Evolutionary conservation across 2,888 invertebrate species (phyloP).

Genomic region (Pocota personata): DNA sequence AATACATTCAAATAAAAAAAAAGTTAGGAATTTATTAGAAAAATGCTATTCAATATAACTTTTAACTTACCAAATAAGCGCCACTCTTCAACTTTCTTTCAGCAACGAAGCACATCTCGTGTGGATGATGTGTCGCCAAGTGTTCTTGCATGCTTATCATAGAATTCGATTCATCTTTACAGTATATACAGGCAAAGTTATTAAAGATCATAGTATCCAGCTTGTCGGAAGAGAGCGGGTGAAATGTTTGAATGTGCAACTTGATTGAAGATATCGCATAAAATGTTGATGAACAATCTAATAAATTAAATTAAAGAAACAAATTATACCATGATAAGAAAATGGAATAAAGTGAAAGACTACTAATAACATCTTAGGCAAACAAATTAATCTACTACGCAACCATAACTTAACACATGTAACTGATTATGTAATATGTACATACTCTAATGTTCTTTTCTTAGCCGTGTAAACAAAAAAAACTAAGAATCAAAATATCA

Average conservation of each 20-base stretch:
- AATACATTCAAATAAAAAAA: background rate
- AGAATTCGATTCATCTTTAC: slow-evolving; percentile 14
- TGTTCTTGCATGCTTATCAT: slow-evolving; percentile 15
- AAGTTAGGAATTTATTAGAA: background rate
- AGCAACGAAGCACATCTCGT: slow-evolving; percentile 31
- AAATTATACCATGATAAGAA: background rate
- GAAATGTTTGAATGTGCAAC: slow-evolving; percentile 24
- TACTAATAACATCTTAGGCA: background rate
- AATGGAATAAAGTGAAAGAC: background rate
- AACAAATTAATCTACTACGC: too few relatives aligned
- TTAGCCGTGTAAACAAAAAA: too few relatives aligned
- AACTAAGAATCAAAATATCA: too few relatives aligned
- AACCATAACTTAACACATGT: background rate
- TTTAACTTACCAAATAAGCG: slow-evolving; percentile 10
- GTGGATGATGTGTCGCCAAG: slow-evolving; percentile 46
- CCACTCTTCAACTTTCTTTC: slow-evolving; percentile 23
- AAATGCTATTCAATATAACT: background rate
- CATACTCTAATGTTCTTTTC: too few relatives aligned
- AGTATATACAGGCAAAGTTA: slow-evolving; percentile 37
- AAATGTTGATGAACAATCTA: slow-evolving; percentile 39
- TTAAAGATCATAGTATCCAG: background rate
- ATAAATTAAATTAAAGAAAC: background rate
- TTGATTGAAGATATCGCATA: slow-evolving; percentile 33
- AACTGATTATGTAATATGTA: too few relatives aligned
- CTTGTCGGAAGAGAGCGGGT: background rate